Percentiles rank a stretch among this genome's conserved stretches.
These are phyloP conservation scores for Pseudotriccus pelzelni DNA, from an alignment of 2,797 vertebrate species.

Conservation along the genomic window DNA sequence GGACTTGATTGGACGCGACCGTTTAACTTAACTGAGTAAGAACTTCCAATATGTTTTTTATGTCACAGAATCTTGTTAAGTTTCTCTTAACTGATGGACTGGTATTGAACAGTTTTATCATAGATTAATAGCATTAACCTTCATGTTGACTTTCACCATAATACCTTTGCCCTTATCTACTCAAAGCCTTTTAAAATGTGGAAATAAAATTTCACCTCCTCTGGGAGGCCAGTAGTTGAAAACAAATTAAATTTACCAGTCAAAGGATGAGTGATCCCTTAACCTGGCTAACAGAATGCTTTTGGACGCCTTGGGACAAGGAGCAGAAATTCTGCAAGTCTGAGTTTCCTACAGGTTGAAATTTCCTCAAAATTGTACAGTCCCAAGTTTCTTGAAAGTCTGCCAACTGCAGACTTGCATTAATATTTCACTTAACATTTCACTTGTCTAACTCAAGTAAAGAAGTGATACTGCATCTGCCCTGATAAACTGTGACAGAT, in stretches of 20 bases:
- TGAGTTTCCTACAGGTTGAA: background rate
- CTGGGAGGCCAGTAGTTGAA: background rate
- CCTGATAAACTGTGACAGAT: background rate
- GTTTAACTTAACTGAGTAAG: background rate
- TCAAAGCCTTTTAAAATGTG: background rate
- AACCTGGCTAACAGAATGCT: background rate
- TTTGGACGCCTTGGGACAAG: background rate
- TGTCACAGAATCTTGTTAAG: background rate
- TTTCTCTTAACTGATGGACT: background rate
- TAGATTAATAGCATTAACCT: background rate
- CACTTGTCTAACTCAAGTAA: background rate
- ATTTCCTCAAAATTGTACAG: background rate
- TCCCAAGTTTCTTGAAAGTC: background rate
- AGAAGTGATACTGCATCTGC: background rate
- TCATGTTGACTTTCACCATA: background rate
- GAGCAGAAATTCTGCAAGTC: background rate
- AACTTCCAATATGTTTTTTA: background rate
- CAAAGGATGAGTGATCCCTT: background rate
- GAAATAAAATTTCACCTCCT: background rate
- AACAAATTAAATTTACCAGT: background rate
- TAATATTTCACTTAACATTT: background rate
- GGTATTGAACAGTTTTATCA: background rate
- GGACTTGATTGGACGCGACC: background rate
- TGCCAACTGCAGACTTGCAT: background rate
- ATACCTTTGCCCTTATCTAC: background rate